Evolutionary conservation across 2,113 vertebrate genomes (phyloP).

Genomic region (Telmatochromis brichardi): DNA sequence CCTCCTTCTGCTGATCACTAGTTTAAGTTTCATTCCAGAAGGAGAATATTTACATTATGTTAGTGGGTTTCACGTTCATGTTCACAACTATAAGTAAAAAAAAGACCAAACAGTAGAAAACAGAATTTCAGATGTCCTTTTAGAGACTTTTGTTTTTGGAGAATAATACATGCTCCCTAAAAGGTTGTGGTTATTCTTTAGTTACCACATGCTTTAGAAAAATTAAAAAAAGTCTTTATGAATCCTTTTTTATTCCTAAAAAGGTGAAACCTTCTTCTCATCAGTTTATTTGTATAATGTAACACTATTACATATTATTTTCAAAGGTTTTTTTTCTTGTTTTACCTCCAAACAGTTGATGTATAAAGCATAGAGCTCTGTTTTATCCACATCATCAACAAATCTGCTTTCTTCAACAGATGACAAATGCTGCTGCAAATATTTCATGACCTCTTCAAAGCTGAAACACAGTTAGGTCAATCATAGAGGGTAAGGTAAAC

Average conservation of each 20-base stretch:
- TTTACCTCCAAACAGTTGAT: background rate
- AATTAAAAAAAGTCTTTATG: accelerated
- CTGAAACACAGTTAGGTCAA: background rate
- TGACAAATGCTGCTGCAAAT: background rate
- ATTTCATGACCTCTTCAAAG: background rate
- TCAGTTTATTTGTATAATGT: background rate
- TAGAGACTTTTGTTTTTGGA: background rate
- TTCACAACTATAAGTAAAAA: background rate
- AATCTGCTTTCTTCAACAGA: background rate
- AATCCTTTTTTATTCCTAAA: background rate
- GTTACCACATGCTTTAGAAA: background rate
- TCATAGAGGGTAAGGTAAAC: background rate
- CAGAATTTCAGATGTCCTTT: background rate
- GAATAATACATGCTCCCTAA: background rate
- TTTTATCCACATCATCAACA: background rate
- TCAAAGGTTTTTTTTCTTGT: background rate
- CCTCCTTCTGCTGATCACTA: background rate
- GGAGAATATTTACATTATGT: background rate
- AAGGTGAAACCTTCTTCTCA: background rate
- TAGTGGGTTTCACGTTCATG: background rate
- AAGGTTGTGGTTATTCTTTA: accelerated
- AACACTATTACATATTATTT: background rate
- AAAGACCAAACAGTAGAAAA: background rate
- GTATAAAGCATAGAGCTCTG: background rate
- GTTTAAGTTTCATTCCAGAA: background rate